Conservation (phyloP, 2,888 invertebrate genomes). For the Pemphredon lugubris region DNA sequence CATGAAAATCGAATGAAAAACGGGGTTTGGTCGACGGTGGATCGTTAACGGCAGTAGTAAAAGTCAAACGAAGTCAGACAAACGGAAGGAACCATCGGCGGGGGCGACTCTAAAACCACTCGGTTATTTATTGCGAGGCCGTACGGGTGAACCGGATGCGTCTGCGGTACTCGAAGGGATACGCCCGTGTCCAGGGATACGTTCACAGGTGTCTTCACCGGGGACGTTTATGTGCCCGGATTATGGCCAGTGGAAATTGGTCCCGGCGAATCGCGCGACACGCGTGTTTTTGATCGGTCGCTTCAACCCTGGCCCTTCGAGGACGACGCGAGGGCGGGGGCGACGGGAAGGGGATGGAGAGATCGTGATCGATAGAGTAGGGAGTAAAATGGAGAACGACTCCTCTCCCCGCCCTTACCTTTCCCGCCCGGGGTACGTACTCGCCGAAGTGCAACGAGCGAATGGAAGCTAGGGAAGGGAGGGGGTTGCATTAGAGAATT, state of each 20-base stretch:
- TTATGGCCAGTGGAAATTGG: conserved; percentile 64
- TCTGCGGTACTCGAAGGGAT: conserved; percentile 4
- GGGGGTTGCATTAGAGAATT: conserved; percentile 26
- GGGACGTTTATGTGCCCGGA: conserved; percentile 54
- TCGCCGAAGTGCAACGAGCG: conserved; percentile 12
- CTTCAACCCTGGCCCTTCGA: conserved; percentile 21
- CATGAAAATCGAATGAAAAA: conserved; percentile 11
- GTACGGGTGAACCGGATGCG: conserved; percentile 9
- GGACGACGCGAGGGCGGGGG: not conserved
- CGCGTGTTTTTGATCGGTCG: conserved; percentile 58
- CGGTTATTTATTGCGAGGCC: conserved; percentile 56
- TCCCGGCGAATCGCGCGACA: conserved; percentile 39
- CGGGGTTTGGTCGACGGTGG: conserved; percentile 11
- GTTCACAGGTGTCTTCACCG: conserved; percentile 21
- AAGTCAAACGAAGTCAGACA: conserved; percentile 45
- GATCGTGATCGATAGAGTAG: not conserved
- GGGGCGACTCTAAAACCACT: conserved; percentile 34
- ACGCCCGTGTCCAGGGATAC: conserved; percentile 7
- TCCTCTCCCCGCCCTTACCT: too few relatives aligned
- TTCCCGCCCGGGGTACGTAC: not conserved
- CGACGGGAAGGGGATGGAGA: too few relatives aligned
- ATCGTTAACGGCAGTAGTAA: conserved; percentile 53
- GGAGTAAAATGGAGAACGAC: too few relatives aligned
- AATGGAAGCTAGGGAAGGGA: conserved; percentile 14
- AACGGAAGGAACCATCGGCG: conserved; percentile 53